Percentiles rank a stretch among this genome's conserved stretches.
Conservation (phyloP, 64 coral and sea anemone genomes). For the Porites australiensis region DNA sequence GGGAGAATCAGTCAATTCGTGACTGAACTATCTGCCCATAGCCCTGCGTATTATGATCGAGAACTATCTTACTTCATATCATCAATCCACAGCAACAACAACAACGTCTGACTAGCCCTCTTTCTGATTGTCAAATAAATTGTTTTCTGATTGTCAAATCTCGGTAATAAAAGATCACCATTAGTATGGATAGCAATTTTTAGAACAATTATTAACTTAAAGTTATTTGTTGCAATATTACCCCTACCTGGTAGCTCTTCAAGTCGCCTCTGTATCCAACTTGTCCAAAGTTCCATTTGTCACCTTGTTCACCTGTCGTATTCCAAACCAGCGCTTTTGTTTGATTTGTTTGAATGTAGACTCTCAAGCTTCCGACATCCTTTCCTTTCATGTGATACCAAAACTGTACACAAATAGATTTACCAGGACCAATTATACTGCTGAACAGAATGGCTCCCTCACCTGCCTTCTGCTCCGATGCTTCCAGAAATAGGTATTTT, state of each 20-base stretch:
- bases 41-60: no score
- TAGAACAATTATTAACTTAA: neutral
- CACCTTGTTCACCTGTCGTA: slow-evolving; percentile 29
- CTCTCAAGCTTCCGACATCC: slow-evolving; percentile 43
- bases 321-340: slow-evolving; percentile 29
- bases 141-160: no score
- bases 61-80: no score
- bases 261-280: slow-evolving; percentile 13
- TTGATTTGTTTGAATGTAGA: slow-evolving; percentile 26
- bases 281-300: slow-evolving; percentile 61
- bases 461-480: slow-evolving; percentile 17
- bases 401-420: slow-evolving; percentile 53
- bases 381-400: slow-evolving; percentile 76
- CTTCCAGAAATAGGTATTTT: slow-evolving; percentile 57
- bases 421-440: neutral
- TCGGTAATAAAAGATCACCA: no score
- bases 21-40: no score
- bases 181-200: no score
- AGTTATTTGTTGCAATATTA: neutral
- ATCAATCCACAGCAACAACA: no score
- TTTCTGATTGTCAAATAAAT: no score
- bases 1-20: no score
- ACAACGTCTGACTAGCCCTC: no score
- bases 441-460: slow-evolving; percentile 16
- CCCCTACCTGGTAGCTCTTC: slow-evolving; percentile 3